phyloP scores from a whole-genome alignment of 2,888 invertebrate species.

The Ganaspis brasiliensis region DNA sequence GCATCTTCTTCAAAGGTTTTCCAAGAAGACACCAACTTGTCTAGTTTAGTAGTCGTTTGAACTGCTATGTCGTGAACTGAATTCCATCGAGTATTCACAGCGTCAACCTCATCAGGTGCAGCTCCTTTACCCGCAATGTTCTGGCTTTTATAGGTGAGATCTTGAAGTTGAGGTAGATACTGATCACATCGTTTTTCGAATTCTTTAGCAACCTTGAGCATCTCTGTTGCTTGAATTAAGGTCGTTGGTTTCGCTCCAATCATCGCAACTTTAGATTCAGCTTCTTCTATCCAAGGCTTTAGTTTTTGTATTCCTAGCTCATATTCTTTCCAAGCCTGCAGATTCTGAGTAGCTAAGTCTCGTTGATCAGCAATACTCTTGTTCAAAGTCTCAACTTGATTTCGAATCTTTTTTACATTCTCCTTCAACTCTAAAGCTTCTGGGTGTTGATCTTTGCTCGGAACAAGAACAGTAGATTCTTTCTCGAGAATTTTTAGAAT shows the following conservation, averaged over 20 bases:
- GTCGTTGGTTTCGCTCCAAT: constrained; percentile 89
- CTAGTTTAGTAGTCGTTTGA: constrained; percentile 90
- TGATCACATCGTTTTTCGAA: constrained; percentile 91
- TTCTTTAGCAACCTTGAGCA: constrained; percentile 87
- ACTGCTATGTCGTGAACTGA: constrained; percentile 90
- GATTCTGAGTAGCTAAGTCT: constrained; percentile 88
- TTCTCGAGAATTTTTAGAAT: constrained; percentile 88
- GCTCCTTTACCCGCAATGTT: constrained; percentile 88
- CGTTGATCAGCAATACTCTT: constrained; percentile 89
- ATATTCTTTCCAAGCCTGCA: constrained; percentile 92
- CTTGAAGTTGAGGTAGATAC: constrained; percentile 88
- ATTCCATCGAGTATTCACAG: constrained; percentile 92
- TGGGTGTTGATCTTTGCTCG: constrained; percentile 85
- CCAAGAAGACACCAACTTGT: constrained; percentile 91
- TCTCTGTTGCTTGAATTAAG: constrained; percentile 90
- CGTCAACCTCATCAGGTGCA: constrained; percentile 92
- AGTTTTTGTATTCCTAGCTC: constrained; percentile 90
- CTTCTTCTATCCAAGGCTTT: constrained; percentile 89
- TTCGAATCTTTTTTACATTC: constrained; percentile 89
- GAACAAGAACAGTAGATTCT: constrained; percentile 88
- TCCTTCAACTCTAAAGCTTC: constrained; percentile 89
- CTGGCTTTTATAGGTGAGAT: constrained; percentile 88
- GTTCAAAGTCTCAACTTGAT: constrained; percentile 89
- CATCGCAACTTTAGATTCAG: constrained; percentile 89
- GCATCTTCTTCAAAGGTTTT: constrained; percentile 90